Conservation (phyloP, 1,140 invertebrate species). For the Popillia japonica region DNA sequence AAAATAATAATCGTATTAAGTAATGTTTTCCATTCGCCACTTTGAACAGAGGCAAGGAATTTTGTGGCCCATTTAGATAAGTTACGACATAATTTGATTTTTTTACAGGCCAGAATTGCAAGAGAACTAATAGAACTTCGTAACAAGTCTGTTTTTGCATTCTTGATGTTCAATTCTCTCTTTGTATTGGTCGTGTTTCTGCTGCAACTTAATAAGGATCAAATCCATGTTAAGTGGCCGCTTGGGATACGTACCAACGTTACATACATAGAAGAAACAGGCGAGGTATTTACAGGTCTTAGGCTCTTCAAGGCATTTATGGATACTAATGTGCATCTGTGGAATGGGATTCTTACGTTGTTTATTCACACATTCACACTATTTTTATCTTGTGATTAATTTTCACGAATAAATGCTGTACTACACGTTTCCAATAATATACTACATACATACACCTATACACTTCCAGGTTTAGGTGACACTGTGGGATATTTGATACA, state of each 20-base stretch:
- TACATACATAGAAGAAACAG: slow-evolving; percentile 88
- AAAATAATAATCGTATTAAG: not conserved
- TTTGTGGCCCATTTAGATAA: slow-evolving; percentile 49
- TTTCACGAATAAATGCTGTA: slow-evolving; percentile 32
- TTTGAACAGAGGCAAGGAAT: slow-evolving; percentile 47
- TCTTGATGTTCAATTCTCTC: slow-evolving; percentile 99
- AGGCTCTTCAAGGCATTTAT: slow-evolving; percentile 49
- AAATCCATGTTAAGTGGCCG: slow-evolving; percentile 93
- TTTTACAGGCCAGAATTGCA: slow-evolving; percentile 84
- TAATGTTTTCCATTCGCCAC: not conserved
- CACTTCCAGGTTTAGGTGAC: slow-evolving; percentile 34
- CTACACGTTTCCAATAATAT: slow-evolving; percentile 39
- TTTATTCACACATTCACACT: slow-evolving; percentile 39
- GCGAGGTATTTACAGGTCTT: slow-evolving; percentile 72
- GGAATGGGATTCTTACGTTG: slow-evolving; percentile 40
- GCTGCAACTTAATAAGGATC: slow-evolving; percentile 97
- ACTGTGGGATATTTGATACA: slow-evolving; percentile 36
- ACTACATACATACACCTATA: slow-evolving; percentile 36
- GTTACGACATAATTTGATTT: slow-evolving; percentile 58
- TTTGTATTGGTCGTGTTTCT: slow-evolving; percentile 98
- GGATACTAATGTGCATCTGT: slow-evolving; percentile 56
- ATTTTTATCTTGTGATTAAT: slow-evolving; percentile 39
- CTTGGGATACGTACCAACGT: slow-evolving; percentile 94
- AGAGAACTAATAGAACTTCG: slow-evolving; percentile 89
- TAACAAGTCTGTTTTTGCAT: slow-evolving; percentile 97